These are phyloP conservation scores for Mastigias papua DNA, from an alignment of 30 jellyfish, hydroid and myxozoan genomes.

Conservation along the genomic window DNA sequence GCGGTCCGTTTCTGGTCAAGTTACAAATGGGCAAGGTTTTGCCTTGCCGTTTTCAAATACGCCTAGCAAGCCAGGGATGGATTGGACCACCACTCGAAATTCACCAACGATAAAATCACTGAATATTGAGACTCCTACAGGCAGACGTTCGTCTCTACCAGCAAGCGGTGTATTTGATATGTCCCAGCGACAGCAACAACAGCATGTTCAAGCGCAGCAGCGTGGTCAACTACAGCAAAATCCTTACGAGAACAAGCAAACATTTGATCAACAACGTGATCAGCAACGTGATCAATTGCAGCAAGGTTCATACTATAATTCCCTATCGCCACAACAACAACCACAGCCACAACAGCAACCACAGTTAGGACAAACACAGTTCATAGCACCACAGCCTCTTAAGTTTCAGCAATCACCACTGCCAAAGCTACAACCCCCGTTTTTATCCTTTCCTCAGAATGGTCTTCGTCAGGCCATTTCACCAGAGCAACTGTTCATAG, in stretches of 20 bases:
- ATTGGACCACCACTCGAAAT: slow-evolving; percentile 37
- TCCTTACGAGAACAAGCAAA: neutral
- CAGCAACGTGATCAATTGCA: neutral
- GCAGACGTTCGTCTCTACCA: slow-evolving; percentile 22
- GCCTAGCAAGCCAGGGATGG: slow-evolving; percentile 2
- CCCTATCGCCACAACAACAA: neutral
- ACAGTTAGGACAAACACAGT: neutral
- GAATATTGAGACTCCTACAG: slow-evolving; percentile 8
- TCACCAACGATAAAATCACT: slow-evolving; percentile 28
- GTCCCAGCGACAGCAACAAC: neutral
- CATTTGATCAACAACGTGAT: neutral
- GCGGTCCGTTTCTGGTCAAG: slow-evolving; percentile 46
- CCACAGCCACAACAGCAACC: neutral
- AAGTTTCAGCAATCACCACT: neutral
- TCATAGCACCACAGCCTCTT: neutral
- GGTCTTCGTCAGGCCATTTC: neutral
- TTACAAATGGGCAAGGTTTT: slow-evolving; percentile 18
- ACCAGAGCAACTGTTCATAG: slow-evolving; percentile 27
- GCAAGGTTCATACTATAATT: neutral
- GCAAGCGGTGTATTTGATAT: neutral
- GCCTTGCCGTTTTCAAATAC: slow-evolving; percentile 48
- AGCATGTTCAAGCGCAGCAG: neutral
- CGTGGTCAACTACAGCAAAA: neutral
- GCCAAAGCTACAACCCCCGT: neutral
- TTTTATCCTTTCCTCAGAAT: neutral